Base-by-base conservation (phyloP, 2,888 invertebrate species). In the Caenorhabditis japonica region DNA sequence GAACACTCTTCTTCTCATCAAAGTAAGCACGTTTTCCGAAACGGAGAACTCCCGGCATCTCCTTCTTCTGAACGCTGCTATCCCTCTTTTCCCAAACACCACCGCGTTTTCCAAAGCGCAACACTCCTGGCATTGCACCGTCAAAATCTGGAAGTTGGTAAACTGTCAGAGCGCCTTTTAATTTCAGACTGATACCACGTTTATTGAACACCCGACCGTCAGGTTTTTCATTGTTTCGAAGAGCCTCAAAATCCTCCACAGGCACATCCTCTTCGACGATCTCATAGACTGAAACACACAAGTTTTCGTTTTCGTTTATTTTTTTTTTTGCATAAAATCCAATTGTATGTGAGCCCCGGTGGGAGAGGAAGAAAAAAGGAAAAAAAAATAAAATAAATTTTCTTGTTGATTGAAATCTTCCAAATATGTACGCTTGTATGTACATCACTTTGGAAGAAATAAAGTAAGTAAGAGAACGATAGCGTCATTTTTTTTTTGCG, bases 51-150 rank as follows among this genome's bases (percentile, higher is more conserved):
- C 80, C 80, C 13, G 80, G 76, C 68, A 76, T 73, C 56, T 76
- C 77, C 51, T 77, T 80, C 46, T 80, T 79, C 58, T 79, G 71
- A 10, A 77, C 71, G 19, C 53, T 61, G 49, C 73, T 74, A 19
- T 79, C 76, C 3, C 70, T 43, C 27, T 70, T 51, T n/a, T 75
- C 78, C 59, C 71, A 74, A 46, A 56, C 49, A 39, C 61, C 73
- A 15, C 75, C 71, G 10, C 85, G 81, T 53, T 85, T 85, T 38
- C 85, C 85, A 71, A 85, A 85, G 30, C 85, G 76, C 46, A 85
- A 75, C 34, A 85, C 84, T 21, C 85, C 85, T 25, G 85, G 85
- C 78, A 85, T 81, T 19, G 80, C 77, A n/a, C 76, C 77, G 51
- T 82, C 79, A 21, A 80, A 53, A 61, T 80, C 80, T 80, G 64